A percentile compares a stretch with the other conserved stretches of the same genome.
Evolutionary conservation across 2,888 invertebrate genomes (phyloP).

Genomic region (Cephus rjabovi): DNA sequence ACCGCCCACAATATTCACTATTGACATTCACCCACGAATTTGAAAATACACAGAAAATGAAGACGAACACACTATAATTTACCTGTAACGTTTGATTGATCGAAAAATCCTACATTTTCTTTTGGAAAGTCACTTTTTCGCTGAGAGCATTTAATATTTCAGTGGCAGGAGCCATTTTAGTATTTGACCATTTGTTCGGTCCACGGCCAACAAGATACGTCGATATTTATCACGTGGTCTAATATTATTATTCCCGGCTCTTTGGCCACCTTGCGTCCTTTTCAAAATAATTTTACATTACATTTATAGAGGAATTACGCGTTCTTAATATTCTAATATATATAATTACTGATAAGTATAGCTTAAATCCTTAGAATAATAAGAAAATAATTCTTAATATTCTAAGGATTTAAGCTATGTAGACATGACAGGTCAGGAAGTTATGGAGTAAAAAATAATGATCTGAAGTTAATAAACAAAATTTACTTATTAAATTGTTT

Average conservation of each 20-base stretch:
- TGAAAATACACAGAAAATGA: background rate
- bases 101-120: conserved; percentile 54
- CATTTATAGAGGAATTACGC: background rate
- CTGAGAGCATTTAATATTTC: conserved; percentile 45
- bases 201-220: conserved; percentile 49
- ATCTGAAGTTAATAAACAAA: background rate
- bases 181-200: conserved; percentile 38
- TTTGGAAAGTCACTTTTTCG: conserved; percentile 37
- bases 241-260: background rate
- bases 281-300: background rate
- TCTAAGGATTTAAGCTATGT: background rate
- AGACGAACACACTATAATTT: conserved; percentile 25
- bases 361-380: no score
- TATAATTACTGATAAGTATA: no score
- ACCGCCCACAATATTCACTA: conserved; percentile 35
- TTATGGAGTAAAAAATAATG: background rate
- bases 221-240: conserved; percentile 54
- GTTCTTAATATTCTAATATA: background rate
- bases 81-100: conserved; percentile 45
- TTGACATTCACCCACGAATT: conserved; percentile 9
- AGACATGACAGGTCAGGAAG: background rate
- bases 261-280: background rate
- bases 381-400: background rate
- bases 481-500: background rate
- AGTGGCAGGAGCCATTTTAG: conserved; percentile 56